These are phyloP conservation scores for Geococcyx californianus DNA, from an alignment of 2,113 vertebrate species.

Conservation along the genomic window DNA sequence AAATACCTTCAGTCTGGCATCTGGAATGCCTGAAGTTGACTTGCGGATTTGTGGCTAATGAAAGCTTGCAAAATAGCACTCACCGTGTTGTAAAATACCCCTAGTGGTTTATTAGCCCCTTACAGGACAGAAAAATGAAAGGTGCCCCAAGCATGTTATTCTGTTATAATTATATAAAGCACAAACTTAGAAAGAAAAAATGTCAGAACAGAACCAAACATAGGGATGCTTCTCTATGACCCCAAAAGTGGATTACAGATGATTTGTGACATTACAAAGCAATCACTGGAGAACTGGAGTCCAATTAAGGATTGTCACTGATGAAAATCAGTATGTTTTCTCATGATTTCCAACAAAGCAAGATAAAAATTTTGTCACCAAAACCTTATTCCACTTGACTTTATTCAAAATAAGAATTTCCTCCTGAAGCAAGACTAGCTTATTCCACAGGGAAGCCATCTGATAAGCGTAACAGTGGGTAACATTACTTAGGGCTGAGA, in stretches of 20 bases:
- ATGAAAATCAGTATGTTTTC: background rate
- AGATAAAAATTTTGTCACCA: background rate
- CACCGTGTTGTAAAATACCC: constrained; percentile 63
- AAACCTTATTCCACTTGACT: background rate
- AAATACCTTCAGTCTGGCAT: constrained; percentile 66
- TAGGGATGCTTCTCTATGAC: background rate
- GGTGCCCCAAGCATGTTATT: background rate
- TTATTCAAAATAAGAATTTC: background rate
- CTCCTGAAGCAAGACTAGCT: background rate
- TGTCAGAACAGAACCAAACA: background rate
- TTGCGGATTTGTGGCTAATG: constrained; percentile 70
- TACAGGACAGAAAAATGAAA: constrained; percentile 59
- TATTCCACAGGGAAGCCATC: background rate
- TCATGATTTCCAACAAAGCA: background rate
- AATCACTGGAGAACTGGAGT: background rate
- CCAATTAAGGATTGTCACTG: background rate
- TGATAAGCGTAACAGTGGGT: background rate
- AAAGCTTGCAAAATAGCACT: constrained; percentile 72
- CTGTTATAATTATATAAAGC: constrained; percentile 26
- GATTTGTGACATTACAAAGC: background rate
- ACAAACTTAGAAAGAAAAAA: constrained; percentile 4
- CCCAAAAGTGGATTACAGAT: background rate
- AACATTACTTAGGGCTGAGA: background rate
- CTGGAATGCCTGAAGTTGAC: constrained; percentile 69
- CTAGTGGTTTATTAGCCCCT: constrained; percentile 58